Base-by-base conservation (phyloP, 2,113 vertebrate species). In the Hemiscyllium ocellatum region DNA sequence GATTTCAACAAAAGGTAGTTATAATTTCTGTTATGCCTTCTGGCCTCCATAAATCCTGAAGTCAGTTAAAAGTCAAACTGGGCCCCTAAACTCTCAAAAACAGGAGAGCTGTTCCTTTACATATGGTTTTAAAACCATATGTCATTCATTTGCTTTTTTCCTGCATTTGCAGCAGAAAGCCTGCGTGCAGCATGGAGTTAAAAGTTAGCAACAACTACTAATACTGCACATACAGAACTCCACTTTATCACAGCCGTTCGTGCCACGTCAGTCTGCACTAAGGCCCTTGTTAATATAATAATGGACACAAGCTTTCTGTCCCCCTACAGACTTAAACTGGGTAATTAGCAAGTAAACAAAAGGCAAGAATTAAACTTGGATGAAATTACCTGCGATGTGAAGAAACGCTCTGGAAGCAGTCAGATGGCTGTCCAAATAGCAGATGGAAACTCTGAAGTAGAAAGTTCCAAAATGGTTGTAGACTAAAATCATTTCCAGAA, bases 211-310 rank as follows among this genome's bases (percentile, higher is more conserved):
- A 68, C 89, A 93, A 66, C 89, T 19, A 93, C 66, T 93, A 68
- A 68, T 93, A 26, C 68, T 95, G 69, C 37, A 72, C 94, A 76
- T 69, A 95, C 17, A 47, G 68, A 95, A 42, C 68, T 76, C 24
- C 68, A 95, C 42, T 94, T 76, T 94, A 95, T 95, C 66, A 95
- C 89, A 66, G 94, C 37, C 69, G 98, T 98, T 98, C 97, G 97
- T 98, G 98, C 98, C 98, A 98, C 98, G 98, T 98, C 98, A 97
- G 97, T 98, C 97, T 97, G 96, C 97, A 97, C 97, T 97, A 97
- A 97, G 97, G 98, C 96, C 96, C 97, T 97, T 97, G 97, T 96
- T 97, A 97, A 97, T 96, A 97, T 97, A 97, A 97, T 96, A 97
- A 96, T 97, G 97, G 97, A 97, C 96, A 97, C 97, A 96, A 97